A percentile compares a stretch with the other conserved stretches of the same genome.
Conservation (phyloP, 2,888 invertebrate species). For the Folsomia manolachei region DNA sequence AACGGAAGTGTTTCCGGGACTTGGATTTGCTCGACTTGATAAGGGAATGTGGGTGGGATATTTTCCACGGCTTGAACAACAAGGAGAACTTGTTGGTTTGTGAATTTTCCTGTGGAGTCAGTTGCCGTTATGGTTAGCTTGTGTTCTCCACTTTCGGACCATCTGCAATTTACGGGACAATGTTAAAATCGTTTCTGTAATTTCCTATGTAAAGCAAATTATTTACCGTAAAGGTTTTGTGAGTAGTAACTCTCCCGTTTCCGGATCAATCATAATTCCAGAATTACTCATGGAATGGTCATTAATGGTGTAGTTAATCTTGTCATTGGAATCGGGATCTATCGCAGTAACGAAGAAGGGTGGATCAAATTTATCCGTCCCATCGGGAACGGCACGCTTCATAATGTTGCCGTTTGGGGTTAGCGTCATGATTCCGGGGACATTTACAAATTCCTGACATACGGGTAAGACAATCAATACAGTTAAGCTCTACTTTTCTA, state of each 20-base stretch:
- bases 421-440: slow-evolving; percentile 28
- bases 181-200: neutral
- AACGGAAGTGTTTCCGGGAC: slow-evolving; percentile 40
- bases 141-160: slow-evolving; percentile 48
- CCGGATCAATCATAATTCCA: slow-evolving; percentile 62
- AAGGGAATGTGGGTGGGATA: slow-evolving; percentile 45
- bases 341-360: slow-evolving; percentile 68
- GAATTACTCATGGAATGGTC: slow-evolving; percentile 43
- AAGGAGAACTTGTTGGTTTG: slow-evolving; percentile 43
- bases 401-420: slow-evolving; percentile 40
- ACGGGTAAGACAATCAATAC: neutral
- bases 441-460: slow-evolving; percentile 29
- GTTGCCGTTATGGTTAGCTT: slow-evolving; percentile 44
- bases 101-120: slow-evolving; percentile 43
- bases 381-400: slow-evolving; percentile 69
- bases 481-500: neutral
- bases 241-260: slow-evolving; percentile 69
- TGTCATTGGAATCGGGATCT: slow-evolving; percentile 46
- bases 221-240: slow-evolving; percentile 60
- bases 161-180: too few species aligned
- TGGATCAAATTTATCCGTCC: slow-evolving; percentile 72
- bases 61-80: slow-evolving; percentile 48
- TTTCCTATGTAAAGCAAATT: neutral
- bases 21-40: slow-evolving; percentile 38
- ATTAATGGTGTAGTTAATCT: slow-evolving; percentile 37